Conservation (phyloP, 2,797 vertebrate species). For the Etheostoma nigrum region DNA sequence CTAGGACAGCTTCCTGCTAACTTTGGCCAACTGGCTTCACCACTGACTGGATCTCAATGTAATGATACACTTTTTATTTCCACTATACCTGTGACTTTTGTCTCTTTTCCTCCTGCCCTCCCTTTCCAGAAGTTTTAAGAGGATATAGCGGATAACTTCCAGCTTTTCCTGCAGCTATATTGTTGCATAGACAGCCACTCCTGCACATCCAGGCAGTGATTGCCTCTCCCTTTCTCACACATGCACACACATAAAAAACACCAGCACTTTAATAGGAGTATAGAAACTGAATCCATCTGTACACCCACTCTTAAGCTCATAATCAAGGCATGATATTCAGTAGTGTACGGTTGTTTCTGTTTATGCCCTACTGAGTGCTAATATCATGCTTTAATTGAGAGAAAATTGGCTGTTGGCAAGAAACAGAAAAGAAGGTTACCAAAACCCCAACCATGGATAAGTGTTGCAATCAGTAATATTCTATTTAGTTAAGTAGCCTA, state of each 20-base stretch:
- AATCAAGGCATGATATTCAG: constrained; percentile 85
- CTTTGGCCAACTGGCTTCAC: constrained; percentile 99
- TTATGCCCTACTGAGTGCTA: constrained; percentile 86
- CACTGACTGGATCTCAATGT: constrained; percentile 92
- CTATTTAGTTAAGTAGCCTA: constrained; percentile 89
- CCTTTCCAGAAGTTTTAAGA: constrained; percentile 66
- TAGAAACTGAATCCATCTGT: constrained; percentile 74
- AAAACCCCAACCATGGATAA: constrained; percentile 88
- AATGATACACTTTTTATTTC: constrained; percentile 89
- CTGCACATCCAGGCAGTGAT: constrained; percentile 40
- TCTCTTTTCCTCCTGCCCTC: constrained; percentile 35
- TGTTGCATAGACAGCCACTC: constrained; percentile 32
- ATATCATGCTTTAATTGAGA: constrained; percentile 92
- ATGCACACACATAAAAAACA: constrained; percentile 56
- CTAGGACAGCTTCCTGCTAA: constrained; percentile 99
- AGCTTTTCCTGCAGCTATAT: constrained; percentile 50
- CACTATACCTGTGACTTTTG: constrained; percentile 73
- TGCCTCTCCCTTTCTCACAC: constrained; percentile 53
- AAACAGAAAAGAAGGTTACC: constrained; percentile 87
- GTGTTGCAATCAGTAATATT: constrained; percentile 90
- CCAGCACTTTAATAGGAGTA: constrained; percentile 65
- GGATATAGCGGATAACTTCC: constrained; percentile 61
- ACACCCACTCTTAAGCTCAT: constrained; percentile 82
- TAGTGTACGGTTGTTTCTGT: constrained; percentile 86
- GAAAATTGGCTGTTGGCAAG: constrained; percentile 89